These are phyloP conservation scores for Pachyrhynchus sulphureomaculatus DNA, from an alignment of 1,140 invertebrate genomes.

Conservation along the genomic window DNA sequence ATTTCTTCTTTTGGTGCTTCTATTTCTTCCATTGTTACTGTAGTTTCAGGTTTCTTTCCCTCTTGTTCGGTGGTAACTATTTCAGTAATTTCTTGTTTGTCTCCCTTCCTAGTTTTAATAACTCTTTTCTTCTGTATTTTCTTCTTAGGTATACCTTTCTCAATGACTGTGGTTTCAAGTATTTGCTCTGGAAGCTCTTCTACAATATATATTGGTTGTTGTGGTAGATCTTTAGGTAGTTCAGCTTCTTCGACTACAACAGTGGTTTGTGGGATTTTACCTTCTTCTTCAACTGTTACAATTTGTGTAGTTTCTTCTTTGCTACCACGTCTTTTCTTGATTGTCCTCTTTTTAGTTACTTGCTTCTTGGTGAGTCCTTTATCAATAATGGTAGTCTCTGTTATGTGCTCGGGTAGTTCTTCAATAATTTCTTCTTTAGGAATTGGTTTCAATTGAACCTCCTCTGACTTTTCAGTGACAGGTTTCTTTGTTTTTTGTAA, in stretches of 20 bases:
- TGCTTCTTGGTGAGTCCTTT: conserved; percentile 42
- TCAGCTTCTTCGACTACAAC: conserved; percentile 48
- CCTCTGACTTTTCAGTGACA: conserved; percentile 36
- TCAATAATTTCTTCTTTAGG: conserved; percentile 40
- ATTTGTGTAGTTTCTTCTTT: conserved; percentile 45
- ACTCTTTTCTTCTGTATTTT: conserved; percentile 43
- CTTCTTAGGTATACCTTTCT: conserved; percentile 46
- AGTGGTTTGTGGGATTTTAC: conserved; percentile 41
- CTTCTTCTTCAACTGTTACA: conserved; percentile 46
- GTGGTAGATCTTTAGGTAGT: conserved; percentile 9
- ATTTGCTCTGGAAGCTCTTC: conserved; percentile 49
- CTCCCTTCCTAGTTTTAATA: conserved; percentile 44
- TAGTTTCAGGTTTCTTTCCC: conserved; percentile 38
- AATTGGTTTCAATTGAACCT: conserved; percentile 51
- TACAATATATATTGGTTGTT: conserved; percentile 6
- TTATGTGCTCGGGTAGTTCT: conserved; percentile 45
- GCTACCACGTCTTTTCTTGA: conserved; percentile 41
- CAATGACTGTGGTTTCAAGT: conserved; percentile 22
- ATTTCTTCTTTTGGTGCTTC: conserved; percentile 46
- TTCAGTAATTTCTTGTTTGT: conserved; percentile 45
- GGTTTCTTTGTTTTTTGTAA: conserved; percentile 23
- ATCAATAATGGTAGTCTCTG: conserved; percentile 41
- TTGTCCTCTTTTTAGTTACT: conserved; percentile 38
- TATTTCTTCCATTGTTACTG: conserved; percentile 41
- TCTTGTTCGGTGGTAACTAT: conserved; percentile 41